Base-by-base conservation (phyloP, 2,113 vertebrate species). In the Columba livia region DNA sequence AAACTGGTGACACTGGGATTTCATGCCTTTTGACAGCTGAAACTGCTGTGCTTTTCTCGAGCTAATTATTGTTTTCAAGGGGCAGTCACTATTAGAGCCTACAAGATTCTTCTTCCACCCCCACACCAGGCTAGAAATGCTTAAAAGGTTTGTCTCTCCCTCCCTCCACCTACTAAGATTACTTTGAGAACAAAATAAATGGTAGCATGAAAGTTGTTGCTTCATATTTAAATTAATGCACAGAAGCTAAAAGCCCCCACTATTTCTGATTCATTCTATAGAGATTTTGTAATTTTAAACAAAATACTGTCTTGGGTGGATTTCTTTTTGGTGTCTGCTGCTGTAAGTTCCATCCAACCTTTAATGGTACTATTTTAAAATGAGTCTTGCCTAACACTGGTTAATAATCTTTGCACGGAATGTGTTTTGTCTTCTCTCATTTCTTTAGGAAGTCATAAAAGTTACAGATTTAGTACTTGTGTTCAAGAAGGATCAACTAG, bases 21-120 rank as follows among this genome's bases (percentile, higher is more conserved):
- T 97, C 11, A 62, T 92, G 94, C 64, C 88, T 97, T 93, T 93
- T 97, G 96, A 96, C 94, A 96, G 96, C 94, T 96, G 67, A 95
- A 94, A 94, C 75, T 88, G 85, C 88, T 88, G 79, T 88, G 78
- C 74, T 87, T 97, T 96, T 96, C 90, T 93, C 47, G 56, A 96
- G 87, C 86, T 97, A 97, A 97, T 97, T 97, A 97, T 95, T 98
- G 91, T 97, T 97, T 98, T 98, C 88, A 62, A 97, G 84, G 77
- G 86, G 38, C 82, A 97, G 93, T 95, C 88, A 85, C 85, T 95
- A 85, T 94, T 89, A 96, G 81, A 96, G 91, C 94, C 93, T 93
- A 90, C 50, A 95, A 93, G 78, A 82, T 95, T 91, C 80, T 90
- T 64, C 93, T 97, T 90, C 94, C 86, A 93, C 77, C 78, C 84